These are phyloP conservation scores for Progne subis DNA, from an alignment of 2,113 vertebrate species.

Conservation along the genomic window DNA sequence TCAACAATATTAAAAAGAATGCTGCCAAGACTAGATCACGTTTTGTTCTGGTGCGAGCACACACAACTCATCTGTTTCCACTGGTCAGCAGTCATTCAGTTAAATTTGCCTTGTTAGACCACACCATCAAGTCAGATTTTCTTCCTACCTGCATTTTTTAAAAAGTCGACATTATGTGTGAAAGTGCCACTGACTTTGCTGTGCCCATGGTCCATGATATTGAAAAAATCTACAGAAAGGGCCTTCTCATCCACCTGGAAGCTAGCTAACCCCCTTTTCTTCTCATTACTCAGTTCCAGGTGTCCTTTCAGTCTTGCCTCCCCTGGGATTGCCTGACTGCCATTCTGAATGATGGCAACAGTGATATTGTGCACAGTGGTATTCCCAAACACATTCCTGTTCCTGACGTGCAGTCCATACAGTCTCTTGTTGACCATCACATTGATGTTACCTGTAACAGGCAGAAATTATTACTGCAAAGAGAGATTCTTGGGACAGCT, in stretches of 20 bases:
- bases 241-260: slow-evolving; percentile 54
- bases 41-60: background rate
- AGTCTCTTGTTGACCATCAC: slow-evolving; percentile 63
- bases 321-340: slow-evolving; percentile 11
- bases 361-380: background rate
- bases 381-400: slow-evolving; percentile 54
- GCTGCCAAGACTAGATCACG: background rate
- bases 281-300: background rate
- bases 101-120: background rate
- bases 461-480: background rate
- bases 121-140: background rate
- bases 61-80: background rate
- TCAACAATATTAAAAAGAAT: background rate
- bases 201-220: background rate
- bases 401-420: slow-evolving; percentile 76
- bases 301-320: slow-evolving; percentile 37
- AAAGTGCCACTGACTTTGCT: slow-evolving; percentile 64
- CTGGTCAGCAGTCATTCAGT: background rate
- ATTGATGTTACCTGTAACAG: slow-evolving; percentile 76
- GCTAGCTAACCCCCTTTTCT: slow-evolving; percentile 51
- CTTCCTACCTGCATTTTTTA: slow-evolving; percentile 76
- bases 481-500: background rate
- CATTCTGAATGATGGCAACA: slow-evolving; percentile 51
- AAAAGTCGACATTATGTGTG: slow-evolving; percentile 65
- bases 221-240: slow-evolving; percentile 73